These are phyloP conservation scores for Lates calcarifer DNA, from an alignment of 2,113 vertebrate species.

Conservation along the genomic window DNA sequence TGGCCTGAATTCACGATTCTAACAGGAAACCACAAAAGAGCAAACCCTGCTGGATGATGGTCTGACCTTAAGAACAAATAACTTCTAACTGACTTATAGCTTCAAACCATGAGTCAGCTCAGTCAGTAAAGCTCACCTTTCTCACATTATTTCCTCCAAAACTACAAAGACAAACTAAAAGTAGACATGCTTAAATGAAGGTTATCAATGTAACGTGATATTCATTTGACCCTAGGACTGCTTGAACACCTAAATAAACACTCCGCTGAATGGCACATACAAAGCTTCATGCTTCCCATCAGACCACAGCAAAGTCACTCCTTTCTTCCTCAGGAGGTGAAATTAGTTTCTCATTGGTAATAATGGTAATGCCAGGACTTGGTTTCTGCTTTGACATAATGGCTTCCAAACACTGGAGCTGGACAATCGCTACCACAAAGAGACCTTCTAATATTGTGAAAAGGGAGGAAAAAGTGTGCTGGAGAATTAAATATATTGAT, in stretches of 20 bases:
- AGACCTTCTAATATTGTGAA: slow-evolving; percentile 43
- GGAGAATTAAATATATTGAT: slow-evolving; percentile 66
- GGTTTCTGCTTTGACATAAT: slow-evolving; percentile 72
- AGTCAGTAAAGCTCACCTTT: background rate
- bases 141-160: slow-evolving; percentile 1
- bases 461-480: slow-evolving; percentile 13
- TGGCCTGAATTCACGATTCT: slow-evolving; percentile 27
- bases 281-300: background rate
- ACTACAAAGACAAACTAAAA: background rate
- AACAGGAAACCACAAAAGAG: slow-evolving; percentile 50
- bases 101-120: slow-evolving; percentile 15
- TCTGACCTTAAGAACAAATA: slow-evolving; percentile 21
- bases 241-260: slow-evolving; percentile 18
- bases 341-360: slow-evolving; percentile 56
- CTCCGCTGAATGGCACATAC: background rate
- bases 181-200: slow-evolving; percentile 18
- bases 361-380: slow-evolving; percentile 66
- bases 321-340: slow-evolving; percentile 29
- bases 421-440: slow-evolving; percentile 56
- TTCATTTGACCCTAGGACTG: background rate
- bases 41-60: slow-evolving; percentile 19
- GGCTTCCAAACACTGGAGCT: slow-evolving; percentile 64
- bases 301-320: background rate
- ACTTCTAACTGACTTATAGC: background rate
- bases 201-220: background rate